Evolutionary conservation across 2,888 invertebrate genomes (phyloP).

Genomic region (Eutolmus rufibarbis): DNA sequence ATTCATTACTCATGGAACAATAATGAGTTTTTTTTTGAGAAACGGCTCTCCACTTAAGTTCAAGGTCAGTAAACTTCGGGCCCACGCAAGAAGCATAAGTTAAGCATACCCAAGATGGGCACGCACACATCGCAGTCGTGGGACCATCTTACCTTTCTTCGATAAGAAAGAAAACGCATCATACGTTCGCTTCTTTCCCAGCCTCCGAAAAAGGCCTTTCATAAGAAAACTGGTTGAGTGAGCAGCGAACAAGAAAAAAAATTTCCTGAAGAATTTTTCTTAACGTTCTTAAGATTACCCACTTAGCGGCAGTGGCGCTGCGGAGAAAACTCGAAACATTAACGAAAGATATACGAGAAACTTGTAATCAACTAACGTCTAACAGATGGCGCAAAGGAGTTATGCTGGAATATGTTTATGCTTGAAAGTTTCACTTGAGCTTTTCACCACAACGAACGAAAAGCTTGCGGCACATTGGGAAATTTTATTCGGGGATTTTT

Average conservation of each 20-base stretch:
- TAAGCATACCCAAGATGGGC: neutral
- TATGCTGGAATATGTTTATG: neutral
- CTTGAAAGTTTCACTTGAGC: neutral
- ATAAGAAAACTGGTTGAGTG: neutral
- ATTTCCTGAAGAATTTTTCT: neutral
- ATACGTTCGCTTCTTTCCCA: neutral
- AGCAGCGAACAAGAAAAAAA: neutral
- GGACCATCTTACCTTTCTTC: neutral
- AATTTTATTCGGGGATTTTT: neutral
- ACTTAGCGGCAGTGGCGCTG: neutral
- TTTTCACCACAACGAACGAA: neutral
- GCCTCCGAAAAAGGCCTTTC: neutral
- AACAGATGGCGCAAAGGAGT: neutral
- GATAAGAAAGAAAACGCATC: neutral
- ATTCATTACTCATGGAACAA: neutral
- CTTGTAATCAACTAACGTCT: neutral
- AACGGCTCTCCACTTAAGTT: constrained; percentile 14
- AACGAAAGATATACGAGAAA: neutral
- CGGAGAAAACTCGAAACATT: neutral
- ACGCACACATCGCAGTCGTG: neutral
- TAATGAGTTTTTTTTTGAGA: neutral
- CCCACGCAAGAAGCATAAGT: neutral
- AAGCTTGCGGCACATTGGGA: neutral
- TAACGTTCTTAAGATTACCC: neutral
- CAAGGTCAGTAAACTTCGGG: constrained; percentile 38